Evolutionary conservation across 2,888 invertebrate species (phyloP), one percentile per base, ranked within the genome.

Genomic region (Scaptomyza cyrtandrae): DNA sequence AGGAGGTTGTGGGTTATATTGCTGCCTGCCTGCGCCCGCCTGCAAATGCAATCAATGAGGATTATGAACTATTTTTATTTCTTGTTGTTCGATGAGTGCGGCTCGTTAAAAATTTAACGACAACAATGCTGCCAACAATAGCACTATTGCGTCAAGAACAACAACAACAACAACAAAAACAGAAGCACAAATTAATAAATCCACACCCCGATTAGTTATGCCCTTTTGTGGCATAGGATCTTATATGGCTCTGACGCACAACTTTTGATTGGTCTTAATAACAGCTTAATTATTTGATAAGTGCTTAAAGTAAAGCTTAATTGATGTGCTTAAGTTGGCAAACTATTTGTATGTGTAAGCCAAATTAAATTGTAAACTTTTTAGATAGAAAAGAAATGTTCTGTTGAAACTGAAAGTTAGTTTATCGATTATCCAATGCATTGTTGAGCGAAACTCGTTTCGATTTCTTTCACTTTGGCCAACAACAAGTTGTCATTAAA

Each of bases 51-150:
- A 88, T 84, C 84, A 83, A 84, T 84, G 80, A 54, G 84, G 88
- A 86, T 84, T 84, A 88, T 69, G 66, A 72, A 82, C 83, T 86
- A 88, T 88, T 87, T 88, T 67, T 65, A 73, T 69, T 68, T 39
- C 14, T 39, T 39, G 56, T 54, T 43, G 57, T 67, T 62, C 52
- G 56, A 57, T 63, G 48, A 67, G 52, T 50, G 41, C 4, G 45
- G 45, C 65, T 71, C 52, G 69, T 81, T 76, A 62, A 60, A 68
- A 60, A 81, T 78, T 78, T 75, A 53, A 50, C 76, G 48, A 50
- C 76, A 66, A 66, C 63, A 75, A 69, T 41, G 55, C n/a, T 46
- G 31, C 10, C 43, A 19, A 10, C 27, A 44, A 16, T 13, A 10
- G 35, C 35, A n/a, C 24, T 24, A 4, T 24, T 35, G 1, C n/a